phyloP scores from a whole-genome alignment of 2,113 vertebrate genomes.

The Mesembrinibis cayennensis region DNA sequence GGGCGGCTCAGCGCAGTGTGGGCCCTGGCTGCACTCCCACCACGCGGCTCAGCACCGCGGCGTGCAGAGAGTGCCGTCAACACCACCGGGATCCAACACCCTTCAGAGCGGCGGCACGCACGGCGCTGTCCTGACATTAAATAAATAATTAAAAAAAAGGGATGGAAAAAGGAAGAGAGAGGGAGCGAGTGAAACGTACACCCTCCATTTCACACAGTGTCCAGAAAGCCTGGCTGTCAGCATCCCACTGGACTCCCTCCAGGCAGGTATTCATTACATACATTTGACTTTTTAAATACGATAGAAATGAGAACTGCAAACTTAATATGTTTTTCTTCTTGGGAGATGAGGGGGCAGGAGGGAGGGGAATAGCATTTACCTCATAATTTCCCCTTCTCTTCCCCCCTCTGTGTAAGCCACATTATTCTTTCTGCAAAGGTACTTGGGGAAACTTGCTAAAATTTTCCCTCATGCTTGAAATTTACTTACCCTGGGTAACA shows the following conservation, averaged over 20 bases:
- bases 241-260: not conserved
- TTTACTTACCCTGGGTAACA: slow-evolving; percentile 83
- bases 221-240: slow-evolving; percentile 24
- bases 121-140: not conserved
- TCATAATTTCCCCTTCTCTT: slow-evolving; percentile 73
- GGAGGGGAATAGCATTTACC: slow-evolving; percentile 65
- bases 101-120: not conserved
- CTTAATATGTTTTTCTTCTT: slow-evolving; percentile 62
- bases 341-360: slow-evolving; percentile 32
- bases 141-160: not conserved
- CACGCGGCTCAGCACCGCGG: accelerated
- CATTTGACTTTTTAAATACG: slow-evolving; percentile 52
- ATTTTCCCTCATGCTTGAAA: slow-evolving; percentile 85
- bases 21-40: accelerated
- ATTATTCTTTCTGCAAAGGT: slow-evolving; percentile 79
- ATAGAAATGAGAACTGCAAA: slow-evolving; percentile 48
- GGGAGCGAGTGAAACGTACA: not conserved
- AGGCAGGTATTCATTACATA: slow-evolving; percentile 57
- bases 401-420: slow-evolving; percentile 66
- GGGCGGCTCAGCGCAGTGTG: accelerated
- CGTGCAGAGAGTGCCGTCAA: accelerated
- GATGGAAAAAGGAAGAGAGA: not conserved
- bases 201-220: slow-evolving; percentile 4
- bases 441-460: slow-evolving; percentile 84
- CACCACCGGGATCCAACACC: accelerated